These are phyloP conservation scores for Peromyscus maniculatus DNA, from an alignment of 2,113 vertebrate genomes.

Conservation along the genomic window DNA sequence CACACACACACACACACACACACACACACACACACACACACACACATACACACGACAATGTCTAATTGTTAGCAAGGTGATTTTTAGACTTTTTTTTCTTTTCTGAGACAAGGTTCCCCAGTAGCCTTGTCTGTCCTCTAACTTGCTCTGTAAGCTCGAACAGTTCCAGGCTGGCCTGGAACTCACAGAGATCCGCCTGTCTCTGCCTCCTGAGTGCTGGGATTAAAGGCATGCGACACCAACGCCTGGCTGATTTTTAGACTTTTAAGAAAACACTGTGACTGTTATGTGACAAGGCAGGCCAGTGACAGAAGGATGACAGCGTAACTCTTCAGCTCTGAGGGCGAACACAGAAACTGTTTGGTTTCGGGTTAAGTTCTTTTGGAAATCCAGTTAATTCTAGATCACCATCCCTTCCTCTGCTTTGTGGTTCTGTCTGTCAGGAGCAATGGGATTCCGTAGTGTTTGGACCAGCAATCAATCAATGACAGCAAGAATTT, in stretches of 20 bases:
- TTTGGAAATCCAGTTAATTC: slow-evolving; percentile 9
- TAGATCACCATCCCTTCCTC: slow-evolving; percentile 9
- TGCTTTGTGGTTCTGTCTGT: slow-evolving; percentile 29
- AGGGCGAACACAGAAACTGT: slow-evolving; percentile 9
- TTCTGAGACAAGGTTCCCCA: neutral
- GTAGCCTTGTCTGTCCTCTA: neutral
- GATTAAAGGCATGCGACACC: neutral
- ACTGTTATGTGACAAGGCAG: neutral
- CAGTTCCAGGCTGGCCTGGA: neutral
- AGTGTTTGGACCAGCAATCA: slow-evolving; percentile 4
- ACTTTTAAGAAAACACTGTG: neutral
- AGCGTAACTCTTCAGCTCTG: neutral
- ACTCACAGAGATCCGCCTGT: neutral
- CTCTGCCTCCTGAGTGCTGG: neutral
- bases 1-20: neutral
- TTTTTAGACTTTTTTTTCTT: neutral
- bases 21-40: neutral
- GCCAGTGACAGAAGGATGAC: slow-evolving; percentile 17
- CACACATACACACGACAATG: neutral
- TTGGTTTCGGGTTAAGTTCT: neutral
- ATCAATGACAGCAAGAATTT: neutral
- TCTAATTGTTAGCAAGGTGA: slow-evolving; percentile 58
- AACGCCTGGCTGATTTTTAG: neutral
- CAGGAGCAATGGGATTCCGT: neutral
- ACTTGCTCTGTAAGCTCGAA: neutral